Evolutionary conservation across 2,888 invertebrate species (phyloP), one percentile per base, ranked within the genome.

Genomic region (Miltochrista miniata): DNA sequence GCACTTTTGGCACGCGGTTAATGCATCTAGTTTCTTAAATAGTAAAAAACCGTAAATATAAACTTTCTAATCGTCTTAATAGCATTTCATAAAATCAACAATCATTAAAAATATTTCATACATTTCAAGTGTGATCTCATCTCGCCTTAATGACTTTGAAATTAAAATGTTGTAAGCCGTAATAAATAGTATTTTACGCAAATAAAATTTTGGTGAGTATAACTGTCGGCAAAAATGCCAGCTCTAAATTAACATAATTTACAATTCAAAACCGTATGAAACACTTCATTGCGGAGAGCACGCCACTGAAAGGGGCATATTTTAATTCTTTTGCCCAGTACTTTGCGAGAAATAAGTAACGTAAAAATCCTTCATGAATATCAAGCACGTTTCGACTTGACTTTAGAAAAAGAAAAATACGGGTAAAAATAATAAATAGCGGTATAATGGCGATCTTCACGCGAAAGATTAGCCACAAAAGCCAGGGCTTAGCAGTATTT

Each of bases 401-500:
- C 87, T 85, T 85, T 79, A 76, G 76, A 79, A 79, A 81, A 83
- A 82, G 81, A 81, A 87, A 86, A 88, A 83, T 83, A 75, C 74
- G 80, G 73, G 78, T 76, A 72, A 76, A 86, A 89, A 88, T 89
- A 88, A 90, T 88, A 90, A 90, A 91, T 89, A 85, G 87, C 83
- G 79, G 87, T 83, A 84, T 89, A 89, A 90, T 87, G 82, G 85
- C 84, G 87, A 89, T 88, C 86, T 90, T 83, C 86, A 87, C 87
- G 89, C 85, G 80, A 87, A 89, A 88, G 90, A 90, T 91, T 91
- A 91, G 90, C 87, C 83, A 83, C 87, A 85, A 85, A 89, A 90
- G 89, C 89, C 83, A 78, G 75, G 85, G 87, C 85, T 90, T 90
- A 88, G 83, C 82, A 90, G 88, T 91, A 89, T 90, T 90, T 90